A percentile compares a stretch with the other conserved stretches of the same genome.
These are phyloP conservation scores for Drosophila nigrodunni DNA, from an alignment of 1,140 invertebrate species.

Conservation along the genomic window DNA sequence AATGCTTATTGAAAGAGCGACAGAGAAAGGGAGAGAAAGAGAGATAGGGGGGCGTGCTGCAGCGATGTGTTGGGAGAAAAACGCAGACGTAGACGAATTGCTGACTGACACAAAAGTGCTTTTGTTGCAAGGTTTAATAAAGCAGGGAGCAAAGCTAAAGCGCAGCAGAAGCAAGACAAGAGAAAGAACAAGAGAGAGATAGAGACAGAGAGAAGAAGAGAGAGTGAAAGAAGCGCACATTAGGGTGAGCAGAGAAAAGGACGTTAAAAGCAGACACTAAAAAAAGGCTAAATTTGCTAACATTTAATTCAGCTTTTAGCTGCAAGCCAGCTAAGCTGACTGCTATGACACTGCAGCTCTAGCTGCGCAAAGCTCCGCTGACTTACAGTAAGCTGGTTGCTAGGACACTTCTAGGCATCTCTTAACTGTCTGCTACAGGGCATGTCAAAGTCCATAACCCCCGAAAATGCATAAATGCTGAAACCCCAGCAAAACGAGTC, in stretches of 20 bases:
- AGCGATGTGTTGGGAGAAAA: not conserved
- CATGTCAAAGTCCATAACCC: conserved; percentile 25
- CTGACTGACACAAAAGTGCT: conserved; percentile 82
- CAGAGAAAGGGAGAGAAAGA: not conserved
- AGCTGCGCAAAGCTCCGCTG: conserved; percentile 10
- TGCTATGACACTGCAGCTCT: not conserved
- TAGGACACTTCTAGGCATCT: not conserved
- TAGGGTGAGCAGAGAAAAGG: conserved; percentile 1
- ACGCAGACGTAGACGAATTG: conserved; percentile 62
- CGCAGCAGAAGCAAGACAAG: not conserved
- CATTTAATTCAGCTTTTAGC: not conserved
- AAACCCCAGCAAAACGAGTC: conserved; percentile 34
- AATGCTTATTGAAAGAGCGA: conserved; percentile 14
- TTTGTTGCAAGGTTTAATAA: conserved; percentile 71
- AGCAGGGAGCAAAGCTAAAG: not conserved
- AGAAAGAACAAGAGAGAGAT: not conserved
- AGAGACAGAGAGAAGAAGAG: not conserved
- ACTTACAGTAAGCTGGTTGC: conserved; percentile 1
- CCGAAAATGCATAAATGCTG: conserved; percentile 35
- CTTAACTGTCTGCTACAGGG: conserved; percentile 1
- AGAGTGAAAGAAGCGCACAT: not conserved
- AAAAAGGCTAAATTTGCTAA: no score
- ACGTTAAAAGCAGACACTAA: not conserved
- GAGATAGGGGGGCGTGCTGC: not conserved
- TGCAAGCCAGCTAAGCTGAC: not conserved